These are phyloP conservation scores for Pseudorhiza aurosa DNA, from an alignment of 30 jellyfish, hydroid and myxozoan genomes.

Conservation along the genomic window DNA sequence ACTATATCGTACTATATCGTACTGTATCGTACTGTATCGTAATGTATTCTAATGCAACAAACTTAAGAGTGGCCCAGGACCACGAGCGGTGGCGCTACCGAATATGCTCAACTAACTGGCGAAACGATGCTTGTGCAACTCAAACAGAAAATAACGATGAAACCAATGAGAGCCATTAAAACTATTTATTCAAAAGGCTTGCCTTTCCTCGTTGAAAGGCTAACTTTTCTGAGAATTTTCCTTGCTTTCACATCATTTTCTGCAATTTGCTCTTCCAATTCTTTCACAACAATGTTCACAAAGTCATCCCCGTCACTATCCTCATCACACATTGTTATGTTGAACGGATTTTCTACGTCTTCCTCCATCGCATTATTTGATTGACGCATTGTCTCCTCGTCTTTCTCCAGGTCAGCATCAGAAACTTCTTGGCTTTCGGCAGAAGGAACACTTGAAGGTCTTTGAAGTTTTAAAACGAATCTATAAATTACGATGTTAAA, in stretches of 20 bases:
- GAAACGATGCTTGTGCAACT: neutral
- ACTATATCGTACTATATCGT: no score
- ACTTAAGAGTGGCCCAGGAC: no score
- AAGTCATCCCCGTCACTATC: conserved; percentile 98
- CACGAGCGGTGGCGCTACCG: no score
- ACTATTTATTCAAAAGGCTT: no score
- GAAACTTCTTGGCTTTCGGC: conserved; percentile 31
- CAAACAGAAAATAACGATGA: no score
- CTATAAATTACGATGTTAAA: conserved; percentile 47
- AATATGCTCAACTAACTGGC: neutral
- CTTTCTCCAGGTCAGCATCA: conserved; percentile 43
- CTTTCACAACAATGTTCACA: conserved; percentile 92
- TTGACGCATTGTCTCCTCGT: conserved; percentile 19
- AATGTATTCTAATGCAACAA: no score
- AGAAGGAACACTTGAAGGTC: conserved; percentile 77
- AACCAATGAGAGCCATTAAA: no score
- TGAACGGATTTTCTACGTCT: conserved; percentile 58
- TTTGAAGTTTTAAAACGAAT: conserved; percentile 75
- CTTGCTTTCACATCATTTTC: conserved; percentile 58
- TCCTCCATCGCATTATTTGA: conserved; percentile 2
- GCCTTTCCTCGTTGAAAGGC: conserved; percentile 28
- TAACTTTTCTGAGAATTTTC: conserved; percentile 64
- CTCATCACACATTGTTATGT: conserved; percentile 70
- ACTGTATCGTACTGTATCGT: no score
- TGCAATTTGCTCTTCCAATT: conserved; percentile 73